A percentile compares a stretch with the other conserved stretches of the same genome.
These are phyloP conservation scores for Hyperoodon ampullatus DNA, from an alignment of 2,113 vertebrate genomes.

Conservation along the genomic window DNA sequence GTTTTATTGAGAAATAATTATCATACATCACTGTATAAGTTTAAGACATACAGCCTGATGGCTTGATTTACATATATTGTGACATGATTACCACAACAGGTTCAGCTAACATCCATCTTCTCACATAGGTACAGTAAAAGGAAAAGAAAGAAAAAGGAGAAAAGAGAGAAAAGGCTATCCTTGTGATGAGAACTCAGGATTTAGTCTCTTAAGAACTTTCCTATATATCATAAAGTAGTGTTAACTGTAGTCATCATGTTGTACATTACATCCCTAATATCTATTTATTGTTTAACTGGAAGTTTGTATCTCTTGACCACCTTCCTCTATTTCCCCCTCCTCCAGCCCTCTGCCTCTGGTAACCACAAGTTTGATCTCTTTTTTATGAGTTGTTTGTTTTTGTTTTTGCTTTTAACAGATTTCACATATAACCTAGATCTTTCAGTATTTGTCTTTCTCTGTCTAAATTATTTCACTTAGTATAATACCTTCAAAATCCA, in stretches of 20 bases:
- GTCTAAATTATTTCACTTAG: background rate
- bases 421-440: background rate
- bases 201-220: background rate
- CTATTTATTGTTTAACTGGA: too few species aligned
- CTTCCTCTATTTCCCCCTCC: background rate
- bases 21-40: background rate
- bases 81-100: background rate
- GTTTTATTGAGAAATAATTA: background rate
- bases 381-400: background rate
- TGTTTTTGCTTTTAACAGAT: background rate
- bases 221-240: background rate
- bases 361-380: background rate
- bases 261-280: background rate
- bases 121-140: background rate
- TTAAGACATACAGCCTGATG: background rate
- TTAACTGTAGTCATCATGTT: rapidly evolving
- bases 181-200: background rate
- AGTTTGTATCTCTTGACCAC: background rate
- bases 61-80: background rate
- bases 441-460: background rate
- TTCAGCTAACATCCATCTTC: background rate
- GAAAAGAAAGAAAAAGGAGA: background rate
- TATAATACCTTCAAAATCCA: background rate
- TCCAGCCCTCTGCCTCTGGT: background rate
- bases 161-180: background rate